Conservation (phyloP, 2,888 invertebrate genomes). For the Copidosoma aretas region DNA sequence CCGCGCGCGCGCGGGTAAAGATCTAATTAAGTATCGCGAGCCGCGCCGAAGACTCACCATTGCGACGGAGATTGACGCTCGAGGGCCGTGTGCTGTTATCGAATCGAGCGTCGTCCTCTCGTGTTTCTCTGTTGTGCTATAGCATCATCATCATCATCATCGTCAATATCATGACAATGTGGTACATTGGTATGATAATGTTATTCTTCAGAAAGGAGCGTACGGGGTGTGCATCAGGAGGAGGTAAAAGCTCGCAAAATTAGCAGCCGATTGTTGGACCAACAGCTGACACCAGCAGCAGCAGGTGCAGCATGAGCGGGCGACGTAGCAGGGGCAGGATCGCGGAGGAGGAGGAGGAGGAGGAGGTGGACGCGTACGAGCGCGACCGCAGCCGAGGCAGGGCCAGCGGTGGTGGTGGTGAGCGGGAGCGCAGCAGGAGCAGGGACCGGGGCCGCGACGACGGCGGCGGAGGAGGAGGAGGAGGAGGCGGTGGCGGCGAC, state of each 20-base stretch:
- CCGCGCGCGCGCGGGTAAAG: constrained; percentile 14
- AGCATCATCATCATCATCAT: too few species aligned
- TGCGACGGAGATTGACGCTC: too few species aligned
- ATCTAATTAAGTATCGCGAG: constrained; percentile 23
- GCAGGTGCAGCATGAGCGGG: constrained; percentile 41
- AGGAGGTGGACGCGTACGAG: constrained; percentile 21
- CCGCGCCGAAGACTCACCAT: too few species aligned
- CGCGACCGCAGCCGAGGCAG: constrained; percentile 18
- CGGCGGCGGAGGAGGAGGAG: constrained; percentile 43
- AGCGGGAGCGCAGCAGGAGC: constrained; percentile 22
- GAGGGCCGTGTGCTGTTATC: too few species aligned
- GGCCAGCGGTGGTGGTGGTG: constrained; percentile 1
- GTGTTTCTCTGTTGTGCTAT: too few species aligned
- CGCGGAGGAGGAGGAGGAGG: constrained; percentile 19
- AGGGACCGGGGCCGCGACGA: constrained; percentile 35
- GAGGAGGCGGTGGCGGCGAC: constrained; percentile 36
- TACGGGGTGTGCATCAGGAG: too few species aligned
- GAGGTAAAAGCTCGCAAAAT: too few species aligned
- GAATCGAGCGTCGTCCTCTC: too few species aligned
- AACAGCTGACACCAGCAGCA: not conserved
- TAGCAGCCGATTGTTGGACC: not conserved
- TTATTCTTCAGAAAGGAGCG: too few species aligned
- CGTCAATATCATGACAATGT: too few species aligned
- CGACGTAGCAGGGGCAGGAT: constrained; percentile 44
- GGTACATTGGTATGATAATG: too few species aligned